Percentiles rank a stretch among this genome's conserved stretches.
These are phyloP conservation scores for Agrilus mali DNA, from an alignment of 2,888 invertebrate species.

Conservation along the genomic window DNA sequence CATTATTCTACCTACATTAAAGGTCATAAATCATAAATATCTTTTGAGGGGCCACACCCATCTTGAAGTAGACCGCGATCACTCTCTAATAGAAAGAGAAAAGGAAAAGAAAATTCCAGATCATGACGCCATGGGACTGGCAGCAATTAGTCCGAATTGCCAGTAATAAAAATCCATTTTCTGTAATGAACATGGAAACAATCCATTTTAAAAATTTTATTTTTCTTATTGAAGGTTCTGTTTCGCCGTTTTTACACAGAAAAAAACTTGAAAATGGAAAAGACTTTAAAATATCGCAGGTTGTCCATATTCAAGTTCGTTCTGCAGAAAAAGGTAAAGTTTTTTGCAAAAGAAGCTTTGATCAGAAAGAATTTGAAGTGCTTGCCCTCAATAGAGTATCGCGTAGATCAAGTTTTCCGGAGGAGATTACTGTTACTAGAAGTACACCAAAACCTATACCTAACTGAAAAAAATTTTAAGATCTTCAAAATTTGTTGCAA, in stretches of 20 bases:
- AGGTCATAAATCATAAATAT: slow-evolving; percentile 15
- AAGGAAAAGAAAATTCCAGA: slow-evolving; percentile 9
- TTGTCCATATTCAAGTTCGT: neutral
- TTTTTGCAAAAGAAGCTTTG: slow-evolving; percentile 2
- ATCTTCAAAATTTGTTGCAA: slow-evolving; percentile 1
- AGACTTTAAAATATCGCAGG: slow-evolving; percentile 2
- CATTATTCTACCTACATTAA: slow-evolving; percentile 4
- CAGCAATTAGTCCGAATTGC: slow-evolving; percentile 11
- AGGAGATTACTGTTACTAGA: slow-evolving; percentile 1
- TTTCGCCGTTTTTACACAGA: neutral
- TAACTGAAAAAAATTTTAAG: neutral
- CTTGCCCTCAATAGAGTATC: neutral
- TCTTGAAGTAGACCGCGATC: slow-evolving; percentile 12
- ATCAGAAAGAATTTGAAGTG: neutral
- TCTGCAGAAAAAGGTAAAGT: neutral
- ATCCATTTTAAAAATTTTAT: slow-evolving; percentile 1
- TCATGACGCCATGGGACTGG: slow-evolving; percentile 16
- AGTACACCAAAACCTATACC: neutral
- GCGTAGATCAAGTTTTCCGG: neutral
- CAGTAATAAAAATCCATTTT: neutral
- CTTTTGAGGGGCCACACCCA: slow-evolving; percentile 15
- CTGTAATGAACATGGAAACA: slow-evolving; percentile 2
- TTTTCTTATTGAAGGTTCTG: neutral
- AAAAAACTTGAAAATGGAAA: neutral
- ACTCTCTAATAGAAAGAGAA: slow-evolving; percentile 10